Base-by-base conservation (phyloP, 2,113 vertebrate species). In the Illadopsis cleaveri region DNA sequence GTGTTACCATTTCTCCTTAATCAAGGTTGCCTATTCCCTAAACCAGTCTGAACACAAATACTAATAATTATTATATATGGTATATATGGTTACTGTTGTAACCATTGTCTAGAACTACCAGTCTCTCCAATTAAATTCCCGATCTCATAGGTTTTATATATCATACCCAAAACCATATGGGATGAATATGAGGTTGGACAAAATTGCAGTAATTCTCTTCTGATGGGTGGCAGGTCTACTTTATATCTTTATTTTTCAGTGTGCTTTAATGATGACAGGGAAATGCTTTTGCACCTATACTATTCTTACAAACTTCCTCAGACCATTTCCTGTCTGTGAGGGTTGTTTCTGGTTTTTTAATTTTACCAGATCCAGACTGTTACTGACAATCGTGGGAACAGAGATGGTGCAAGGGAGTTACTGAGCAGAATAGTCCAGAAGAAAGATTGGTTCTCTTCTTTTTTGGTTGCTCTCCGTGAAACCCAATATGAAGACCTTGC, bases 381-480 rank as follows among this genome's bases (percentile, higher is more conserved):
- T 89, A 93, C 47, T 35, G 45, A 16, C 20, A 97, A 70, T n/a
- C 19, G 2, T 9, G 98, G 98, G 44, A 69, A 82, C 31, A 96
- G 40, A 53, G 89, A 65, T 11, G 99, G 98, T 51, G 98, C 98
- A 45, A 95, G 98, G 35, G 97, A 99, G 82, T 97, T 99, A 13
- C 92, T 99, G 51, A 97, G 70, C 70, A 98, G 98, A 86, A 98
- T 99, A 18, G 95, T 98, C n/a, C 98, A 97, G 91, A 97, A 98
- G 79, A 98, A 97, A 69, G 94, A 98, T 20, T 99, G 99, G 99
- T 99, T 98, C 91, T 99, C 98, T 20, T 44, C 51, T 4, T 99
- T 99, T 96, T 91, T 99, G 62, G 1, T 68, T 5, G 92, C 98
- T 81, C 96, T 99, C 64, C 80, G 28, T n/a, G 38, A 96, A 42